A percentile compares a stretch with the other conserved stretches of the same genome.
These are phyloP conservation scores for Agelastica alni DNA, from an alignment of 2,888 invertebrate species.

Conservation along the genomic window DNA sequence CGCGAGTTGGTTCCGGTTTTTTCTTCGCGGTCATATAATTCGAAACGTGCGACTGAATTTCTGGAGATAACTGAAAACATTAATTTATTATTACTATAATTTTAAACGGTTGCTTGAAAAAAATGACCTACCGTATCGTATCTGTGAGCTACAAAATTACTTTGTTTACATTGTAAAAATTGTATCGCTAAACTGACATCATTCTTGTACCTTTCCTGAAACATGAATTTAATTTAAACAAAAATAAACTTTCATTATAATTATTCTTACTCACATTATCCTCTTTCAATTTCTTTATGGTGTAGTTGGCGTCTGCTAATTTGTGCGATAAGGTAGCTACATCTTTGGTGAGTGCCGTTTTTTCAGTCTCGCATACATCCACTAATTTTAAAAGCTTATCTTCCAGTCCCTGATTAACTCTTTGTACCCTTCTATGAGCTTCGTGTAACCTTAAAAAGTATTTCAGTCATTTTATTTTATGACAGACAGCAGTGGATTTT, in stretches of 20 bases:
- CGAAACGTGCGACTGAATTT: constrained; percentile 88
- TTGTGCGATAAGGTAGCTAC: constrained; percentile 82
- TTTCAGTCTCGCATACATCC: constrained; percentile 89
- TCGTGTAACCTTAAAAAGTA: constrained; percentile 79
- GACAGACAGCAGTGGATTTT: too few relatives aligned
- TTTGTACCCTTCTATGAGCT: constrained; percentile 90
- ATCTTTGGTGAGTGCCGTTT: constrained; percentile 83
- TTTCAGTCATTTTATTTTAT: too few relatives aligned
- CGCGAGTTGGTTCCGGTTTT: constrained; percentile 56
- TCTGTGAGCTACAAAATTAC: constrained; percentile 90
- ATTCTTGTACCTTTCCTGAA: constrained; percentile 89
- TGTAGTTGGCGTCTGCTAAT: constrained; percentile 82
- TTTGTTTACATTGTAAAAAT: constrained; percentile 91
- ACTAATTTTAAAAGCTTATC: constrained; percentile 92
- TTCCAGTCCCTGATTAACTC: constrained; percentile 92
- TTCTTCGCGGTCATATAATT: constrained; percentile 72
- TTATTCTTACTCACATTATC: constrained; percentile 75
- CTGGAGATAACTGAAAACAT: constrained; percentile 77
- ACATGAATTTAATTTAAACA: constrained; percentile 42
- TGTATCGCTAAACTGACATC: constrained; percentile 94
- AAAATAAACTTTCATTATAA: neutral
- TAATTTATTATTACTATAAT: neutral
- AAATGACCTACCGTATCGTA: constrained; percentile 77
- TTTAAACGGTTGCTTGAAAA: neutral
- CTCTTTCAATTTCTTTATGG: constrained; percentile 79